These are phyloP conservation scores for Microvelia longipes DNA, from an alignment of 1,140 invertebrate species.

Conservation along the genomic window DNA sequence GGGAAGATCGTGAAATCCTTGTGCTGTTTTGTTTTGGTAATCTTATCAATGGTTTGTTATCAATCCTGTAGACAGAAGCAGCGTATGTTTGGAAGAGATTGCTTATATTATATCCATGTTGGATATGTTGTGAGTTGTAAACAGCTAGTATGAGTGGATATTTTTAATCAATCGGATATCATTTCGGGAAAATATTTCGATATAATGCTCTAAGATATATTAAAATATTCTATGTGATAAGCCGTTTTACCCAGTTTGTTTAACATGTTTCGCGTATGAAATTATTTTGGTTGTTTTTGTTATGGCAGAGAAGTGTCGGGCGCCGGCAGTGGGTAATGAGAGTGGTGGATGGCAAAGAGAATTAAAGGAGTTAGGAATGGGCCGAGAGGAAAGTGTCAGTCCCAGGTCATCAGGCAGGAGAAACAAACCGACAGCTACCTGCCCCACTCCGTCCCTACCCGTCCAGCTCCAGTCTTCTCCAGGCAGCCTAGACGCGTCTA, in stretches of 20 bases:
- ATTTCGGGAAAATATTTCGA: background rate
- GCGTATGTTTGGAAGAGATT: background rate
- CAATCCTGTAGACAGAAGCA: background rate
- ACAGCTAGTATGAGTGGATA: background rate
- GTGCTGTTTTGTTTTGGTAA: background rate
- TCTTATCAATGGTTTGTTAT: background rate
- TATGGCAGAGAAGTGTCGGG: background rate
- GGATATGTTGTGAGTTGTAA: background rate
- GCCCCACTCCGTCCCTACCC: slow-evolving; percentile 6
- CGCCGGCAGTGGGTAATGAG: background rate
- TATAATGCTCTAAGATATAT: background rate
- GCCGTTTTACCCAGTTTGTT: background rate
- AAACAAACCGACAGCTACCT: slow-evolving; percentile 4
- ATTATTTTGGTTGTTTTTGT: background rate
- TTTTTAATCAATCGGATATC: background rate
- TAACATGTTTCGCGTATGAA: background rate
- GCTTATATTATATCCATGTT: background rate
- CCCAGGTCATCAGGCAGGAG: slow-evolving; percentile 7
- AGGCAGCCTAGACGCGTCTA: slow-evolving; percentile 1
- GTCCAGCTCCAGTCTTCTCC: slow-evolving; percentile 7
- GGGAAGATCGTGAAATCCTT: too few relatives aligned
- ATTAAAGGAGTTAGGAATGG: slow-evolving; percentile 1
- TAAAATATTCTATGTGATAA: background rate
- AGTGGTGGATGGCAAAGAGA: background rate
- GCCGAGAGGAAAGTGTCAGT: slow-evolving; percentile 5